Conservation (phyloP, 2,888 invertebrate genomes). For the Odontothrips loti region DNA sequence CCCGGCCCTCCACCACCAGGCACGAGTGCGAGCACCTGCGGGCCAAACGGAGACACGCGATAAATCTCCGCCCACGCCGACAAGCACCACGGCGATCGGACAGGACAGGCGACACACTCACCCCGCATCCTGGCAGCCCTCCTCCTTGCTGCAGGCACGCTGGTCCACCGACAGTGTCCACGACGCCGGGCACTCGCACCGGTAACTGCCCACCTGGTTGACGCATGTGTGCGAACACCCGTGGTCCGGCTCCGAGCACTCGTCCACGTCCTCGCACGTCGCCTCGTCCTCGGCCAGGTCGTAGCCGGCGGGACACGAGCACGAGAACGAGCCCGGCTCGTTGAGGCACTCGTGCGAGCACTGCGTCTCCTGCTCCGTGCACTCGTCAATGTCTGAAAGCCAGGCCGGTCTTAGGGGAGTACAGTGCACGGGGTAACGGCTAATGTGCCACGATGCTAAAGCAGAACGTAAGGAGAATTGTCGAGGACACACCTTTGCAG, state of each 20-base stretch:
- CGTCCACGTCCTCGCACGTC: conserved; percentile 51
- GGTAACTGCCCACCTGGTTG: conserved; percentile 52
- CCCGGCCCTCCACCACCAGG: conserved; percentile 38
- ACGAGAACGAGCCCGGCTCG: conserved; percentile 55
- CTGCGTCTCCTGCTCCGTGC: conserved; percentile 56
- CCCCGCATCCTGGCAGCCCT: conserved; percentile 35
- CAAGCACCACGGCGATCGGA: no score
- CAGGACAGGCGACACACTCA: background rate
- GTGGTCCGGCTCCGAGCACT: conserved; percentile 52
- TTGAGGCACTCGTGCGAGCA: conserved; percentile 61
- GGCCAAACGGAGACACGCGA: conserved; percentile 46
- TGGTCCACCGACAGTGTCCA: conserved; percentile 36
- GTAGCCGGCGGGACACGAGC: conserved; percentile 57
- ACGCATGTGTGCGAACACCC: conserved; percentile 57
- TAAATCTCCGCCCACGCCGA: no score
- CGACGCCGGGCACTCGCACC: conserved; percentile 39
- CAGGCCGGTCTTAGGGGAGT: conserved; percentile 37
- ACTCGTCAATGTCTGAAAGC: conserved; percentile 39
- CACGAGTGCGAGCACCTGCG: conserved; percentile 38
- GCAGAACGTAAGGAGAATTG: no score
- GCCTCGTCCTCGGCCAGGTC: conserved; percentile 54
- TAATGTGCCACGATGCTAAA: no score
- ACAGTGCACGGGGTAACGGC: no score
- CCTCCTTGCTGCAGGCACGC: conserved; percentile 44
- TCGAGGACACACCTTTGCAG: conserved; percentile 40